These are phyloP conservation scores for Epizoanthus fatuus DNA, from an alignment of 92 coral and sea anemone genomes.

Conservation along the genomic window DNA sequence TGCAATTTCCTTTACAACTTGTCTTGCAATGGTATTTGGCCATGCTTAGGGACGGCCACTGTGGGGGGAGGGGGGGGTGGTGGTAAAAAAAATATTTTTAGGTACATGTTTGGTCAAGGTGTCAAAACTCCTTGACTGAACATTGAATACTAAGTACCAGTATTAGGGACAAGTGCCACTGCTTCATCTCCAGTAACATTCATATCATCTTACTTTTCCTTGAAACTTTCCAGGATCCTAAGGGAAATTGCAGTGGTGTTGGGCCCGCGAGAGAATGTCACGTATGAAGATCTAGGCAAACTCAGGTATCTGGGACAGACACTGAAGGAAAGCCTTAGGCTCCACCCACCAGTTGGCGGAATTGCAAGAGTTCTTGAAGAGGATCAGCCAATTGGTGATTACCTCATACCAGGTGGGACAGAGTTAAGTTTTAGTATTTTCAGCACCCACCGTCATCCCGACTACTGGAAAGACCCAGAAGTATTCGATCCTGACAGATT, in stretches of 20 bases:
- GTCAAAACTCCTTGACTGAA: too few species aligned
- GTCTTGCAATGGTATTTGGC: too few species aligned
- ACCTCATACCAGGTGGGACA: conserved; percentile 74
- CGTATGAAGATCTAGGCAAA: conserved; percentile 83
- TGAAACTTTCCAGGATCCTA: conserved; percentile 46
- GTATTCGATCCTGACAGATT: conserved; percentile 92
- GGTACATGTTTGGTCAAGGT: too few species aligned
- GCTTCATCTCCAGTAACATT: too few species aligned
- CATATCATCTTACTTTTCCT: too few species aligned
- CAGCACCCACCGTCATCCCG: conserved; percentile 58
- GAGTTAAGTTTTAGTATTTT: conserved; percentile 27
- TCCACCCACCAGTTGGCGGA: conserved; percentile 75
- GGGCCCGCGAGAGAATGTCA: conserved; percentile 69
- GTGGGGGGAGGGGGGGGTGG: too few species aligned
- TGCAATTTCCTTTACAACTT: too few species aligned
- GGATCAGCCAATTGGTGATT: conserved; percentile 75
- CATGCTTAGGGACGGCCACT: too few species aligned
- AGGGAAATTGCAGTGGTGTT: conserved; percentile 77
- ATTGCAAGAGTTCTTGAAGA: conserved; percentile 55
- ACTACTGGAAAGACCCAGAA: conserved; percentile 81
- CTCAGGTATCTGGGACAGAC: conserved; percentile 88
- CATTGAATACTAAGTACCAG: too few species aligned
- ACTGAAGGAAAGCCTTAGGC: conserved; percentile 82
- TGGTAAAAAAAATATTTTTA: too few species aligned
- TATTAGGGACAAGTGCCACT: too few species aligned